Conservation (phyloP, 2,888 invertebrate species). For the Platycnemis pennipes region DNA sequence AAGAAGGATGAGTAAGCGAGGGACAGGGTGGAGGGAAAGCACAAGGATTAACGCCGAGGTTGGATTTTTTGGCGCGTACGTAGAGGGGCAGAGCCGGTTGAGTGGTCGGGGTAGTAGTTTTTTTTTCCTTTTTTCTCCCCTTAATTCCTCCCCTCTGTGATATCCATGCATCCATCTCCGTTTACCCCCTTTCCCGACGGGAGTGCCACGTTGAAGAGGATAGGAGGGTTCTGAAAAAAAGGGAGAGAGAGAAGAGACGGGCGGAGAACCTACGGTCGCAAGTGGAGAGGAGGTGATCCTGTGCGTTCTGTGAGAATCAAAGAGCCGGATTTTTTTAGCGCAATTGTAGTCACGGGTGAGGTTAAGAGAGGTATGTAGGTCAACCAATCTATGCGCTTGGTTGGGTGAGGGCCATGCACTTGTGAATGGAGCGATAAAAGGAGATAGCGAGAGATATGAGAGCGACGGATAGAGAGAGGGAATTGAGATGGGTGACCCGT, state of each 20-base stretch:
- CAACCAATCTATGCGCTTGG: background rate
- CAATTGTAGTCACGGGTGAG: background rate
- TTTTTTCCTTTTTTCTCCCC: background rate
- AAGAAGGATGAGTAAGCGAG: background rate
- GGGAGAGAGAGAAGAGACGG: background rate
- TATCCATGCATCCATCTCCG: too few species aligned
- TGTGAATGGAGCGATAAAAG: background rate
- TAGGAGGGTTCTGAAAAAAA: too few species aligned
- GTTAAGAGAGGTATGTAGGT: background rate
- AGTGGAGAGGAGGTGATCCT: background rate
- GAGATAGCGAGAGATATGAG: background rate
- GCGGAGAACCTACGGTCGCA: background rate
- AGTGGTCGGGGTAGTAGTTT: background rate
- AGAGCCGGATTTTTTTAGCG: background rate
- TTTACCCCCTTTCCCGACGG: background rate
- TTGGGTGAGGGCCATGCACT: background rate
- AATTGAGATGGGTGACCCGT: background rate
- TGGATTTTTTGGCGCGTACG: background rate
- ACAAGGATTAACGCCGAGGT: background rate
- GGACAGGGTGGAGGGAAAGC: background rate
- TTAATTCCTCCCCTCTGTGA: too few species aligned
- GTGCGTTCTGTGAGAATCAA: background rate
- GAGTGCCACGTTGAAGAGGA: background rate
- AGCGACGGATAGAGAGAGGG: background rate
- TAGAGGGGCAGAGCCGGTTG: background rate